Base-by-base conservation (phyloP, 2,888 invertebrate genomes). In the Drosophila fulvimacula region DNA sequence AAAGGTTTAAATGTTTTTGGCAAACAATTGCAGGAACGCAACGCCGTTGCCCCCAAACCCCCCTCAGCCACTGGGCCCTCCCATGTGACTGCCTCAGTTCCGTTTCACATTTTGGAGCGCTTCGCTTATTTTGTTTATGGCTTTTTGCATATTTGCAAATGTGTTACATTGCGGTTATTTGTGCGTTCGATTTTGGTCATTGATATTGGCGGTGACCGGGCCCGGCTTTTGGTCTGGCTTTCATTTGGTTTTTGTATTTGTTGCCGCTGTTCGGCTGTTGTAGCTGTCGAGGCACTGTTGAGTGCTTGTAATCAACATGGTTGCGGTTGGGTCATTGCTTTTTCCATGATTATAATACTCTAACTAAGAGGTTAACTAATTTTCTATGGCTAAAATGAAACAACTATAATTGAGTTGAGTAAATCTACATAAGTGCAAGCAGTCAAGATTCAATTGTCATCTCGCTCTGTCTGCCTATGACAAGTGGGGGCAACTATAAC, bases 1-100 rank as follows among this genome's bases (percentile, higher is more conserved):
- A 89, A 87, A 74, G 88, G 85, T 65, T 73, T 84, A 87, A 84
- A 84, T 84, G 82, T 87, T 89, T 84, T 87, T 84, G 84, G 89
- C 84, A 89, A 84, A 89, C 84, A 89, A 89, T 84, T 73, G 82
- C 66, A 71, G 69, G 10, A 24, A 34, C 44, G 36, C 34, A 34
- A 32, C 7, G n/a, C 9, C 41, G 19, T 19, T 17, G 0, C 30
- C 4, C 17, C 10, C 10, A 0, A 9, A 6, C 38, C 9, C 0
- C 36, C 4, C 11, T 17, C 38, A 17, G 6, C 3, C 27, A 4
- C 4, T 11, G n/a, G n/a, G 27, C 27, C 5, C 17, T 15, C 21
- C 10, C 27, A 5, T 10, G 46, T 5, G 17, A 1, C 10, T 10
- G 30, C 5, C 10, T 19, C 30, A 68, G 58, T 49, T 67, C 58